Base-by-base conservation (phyloP, 2,888 invertebrate species). In the Steromphala cineraria region DNA sequence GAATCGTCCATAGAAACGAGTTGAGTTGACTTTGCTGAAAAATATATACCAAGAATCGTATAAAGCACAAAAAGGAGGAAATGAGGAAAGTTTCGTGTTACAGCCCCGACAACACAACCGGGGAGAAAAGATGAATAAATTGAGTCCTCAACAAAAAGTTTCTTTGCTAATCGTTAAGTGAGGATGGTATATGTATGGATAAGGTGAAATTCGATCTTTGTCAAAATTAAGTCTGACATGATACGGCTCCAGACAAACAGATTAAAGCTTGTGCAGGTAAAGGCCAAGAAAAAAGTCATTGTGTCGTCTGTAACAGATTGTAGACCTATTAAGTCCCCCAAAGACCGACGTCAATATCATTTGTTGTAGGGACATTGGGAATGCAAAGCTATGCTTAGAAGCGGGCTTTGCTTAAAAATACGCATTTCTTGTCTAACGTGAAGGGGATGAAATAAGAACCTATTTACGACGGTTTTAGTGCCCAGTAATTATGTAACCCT, bases 1-100 rank as follows among this genome's bases (percentile, higher is more conserved):
- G 89, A 62, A 94, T 85, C 17, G 89, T 91, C 94, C 94, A 94
- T 82, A 94, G 88, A 86, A 94, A 94, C 10, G 94, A 93, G 85
- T 92, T 92, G 77, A 90, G 84, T 52, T 87, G 80, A 71, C 86
- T 87, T 81, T 87, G 87, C 89, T 91, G 87, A 81, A 86, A 87
- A 71, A 53, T 79, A 36, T 8, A 74, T 15, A 67, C 15, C 15
- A 36, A 56, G 67, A 56, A 10, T 15, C 21, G 36, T 3, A 67
- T 24, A 13, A 67, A 3, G 36, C 36, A 71, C 36, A 71, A 71
- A 36, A 71, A 40, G 19, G 36, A 62, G 75, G 56, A 53, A 67
- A 53, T 31, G 52, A 76, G 52, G 19, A 24, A 76, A 2, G 55
- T 21, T 31, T 19, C 21, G 40, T 24, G 31, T 19, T 13, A 55